Evolutionary conservation across 2,797 vertebrate species (phyloP).

Genomic region (Clarias laeviceps): DNA sequence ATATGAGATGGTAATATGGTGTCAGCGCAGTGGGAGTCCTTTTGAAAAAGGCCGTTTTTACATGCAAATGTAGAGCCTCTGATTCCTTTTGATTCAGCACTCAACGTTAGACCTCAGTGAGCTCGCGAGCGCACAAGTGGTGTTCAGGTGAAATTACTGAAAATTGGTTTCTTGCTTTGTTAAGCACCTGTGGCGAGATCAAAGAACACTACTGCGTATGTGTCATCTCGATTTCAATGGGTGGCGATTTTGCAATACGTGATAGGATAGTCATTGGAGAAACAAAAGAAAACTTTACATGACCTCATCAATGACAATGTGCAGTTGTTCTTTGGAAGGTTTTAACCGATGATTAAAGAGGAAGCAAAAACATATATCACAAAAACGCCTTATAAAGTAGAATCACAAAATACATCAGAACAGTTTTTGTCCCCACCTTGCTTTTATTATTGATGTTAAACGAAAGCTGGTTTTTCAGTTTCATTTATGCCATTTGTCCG

Average conservation of each 20-base stretch:
- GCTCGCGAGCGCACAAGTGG: slow-evolving; percentile 62
- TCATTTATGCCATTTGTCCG: not conserved
- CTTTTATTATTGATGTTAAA: not conserved
- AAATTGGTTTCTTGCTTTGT: slow-evolving; percentile 76
- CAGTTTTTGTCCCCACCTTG: not conserved
- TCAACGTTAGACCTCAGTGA: slow-evolving; percentile 64
- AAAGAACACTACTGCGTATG: slow-evolving; percentile 70
- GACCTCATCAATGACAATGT: slow-evolving; percentile 28
- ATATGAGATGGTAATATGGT: slow-evolving; percentile 63
- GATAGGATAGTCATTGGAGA: slow-evolving; percentile 44
- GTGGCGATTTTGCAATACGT: slow-evolving; percentile 42
- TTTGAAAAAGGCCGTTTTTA: slow-evolving; percentile 75
- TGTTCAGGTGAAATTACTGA: slow-evolving; percentile 76
- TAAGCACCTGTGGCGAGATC: slow-evolving; percentile 79
- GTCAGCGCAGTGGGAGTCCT: slow-evolving; percentile 60
- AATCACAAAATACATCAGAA: not conserved
- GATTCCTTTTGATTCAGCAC: slow-evolving; percentile 75
- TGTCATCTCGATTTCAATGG: slow-evolving; percentile 71
- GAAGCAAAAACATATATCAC: not conserved
- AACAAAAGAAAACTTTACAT: slow-evolving; percentile 14
- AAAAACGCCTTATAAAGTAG: not conserved
- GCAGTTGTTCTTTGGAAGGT: not conserved
- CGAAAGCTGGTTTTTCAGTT: not conserved
- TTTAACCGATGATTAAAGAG: not conserved
- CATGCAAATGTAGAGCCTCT: slow-evolving; percentile 71